These are phyloP conservation scores for Odocoileus hemionus DNA, from an alignment of 2,113 vertebrate genomes.

Conservation along the genomic window DNA sequence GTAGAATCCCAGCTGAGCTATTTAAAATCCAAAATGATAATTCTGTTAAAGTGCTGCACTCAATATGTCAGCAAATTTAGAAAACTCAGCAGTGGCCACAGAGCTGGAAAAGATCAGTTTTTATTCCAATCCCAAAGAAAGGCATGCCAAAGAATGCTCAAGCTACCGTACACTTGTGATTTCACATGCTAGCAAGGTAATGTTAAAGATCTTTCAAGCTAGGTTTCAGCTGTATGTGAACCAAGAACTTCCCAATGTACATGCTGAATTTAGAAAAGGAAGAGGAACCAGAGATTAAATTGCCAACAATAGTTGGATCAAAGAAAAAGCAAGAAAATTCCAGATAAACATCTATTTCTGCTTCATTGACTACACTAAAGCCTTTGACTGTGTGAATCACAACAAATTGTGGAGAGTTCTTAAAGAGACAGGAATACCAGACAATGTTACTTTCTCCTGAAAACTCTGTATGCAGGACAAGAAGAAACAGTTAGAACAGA, in stretches of 20 bases:
- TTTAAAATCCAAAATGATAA: neutral
- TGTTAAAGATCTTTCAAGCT: neutral
- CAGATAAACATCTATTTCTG: neutral
- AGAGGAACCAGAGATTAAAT: neutral
- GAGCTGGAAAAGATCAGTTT: neutral
- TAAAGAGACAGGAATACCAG: neutral
- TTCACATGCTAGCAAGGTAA: neutral
- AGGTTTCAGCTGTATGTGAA: neutral
- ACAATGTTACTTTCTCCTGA: neutral
- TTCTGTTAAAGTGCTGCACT: neutral
- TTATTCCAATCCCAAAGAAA: neutral
- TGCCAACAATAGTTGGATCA: neutral
- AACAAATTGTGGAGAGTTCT: neutral
- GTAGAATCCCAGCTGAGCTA: neutral
- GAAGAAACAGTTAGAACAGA: neutral
- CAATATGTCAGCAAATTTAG: neutral
- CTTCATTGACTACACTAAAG: neutral
- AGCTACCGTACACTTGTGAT: rapidly evolving
- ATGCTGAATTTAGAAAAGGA: neutral
- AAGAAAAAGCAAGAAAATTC: neutral
- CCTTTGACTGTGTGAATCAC: neutral
- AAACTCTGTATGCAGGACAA: neutral
- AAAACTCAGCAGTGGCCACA: neutral
- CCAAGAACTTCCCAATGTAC: neutral
- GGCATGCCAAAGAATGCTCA: neutral